A percentile compares a stretch with the other conserved stretches of the same genome.
phyloP scores from a whole-genome alignment of 2,888 invertebrate species.

The Cantharis nigra region DNA sequence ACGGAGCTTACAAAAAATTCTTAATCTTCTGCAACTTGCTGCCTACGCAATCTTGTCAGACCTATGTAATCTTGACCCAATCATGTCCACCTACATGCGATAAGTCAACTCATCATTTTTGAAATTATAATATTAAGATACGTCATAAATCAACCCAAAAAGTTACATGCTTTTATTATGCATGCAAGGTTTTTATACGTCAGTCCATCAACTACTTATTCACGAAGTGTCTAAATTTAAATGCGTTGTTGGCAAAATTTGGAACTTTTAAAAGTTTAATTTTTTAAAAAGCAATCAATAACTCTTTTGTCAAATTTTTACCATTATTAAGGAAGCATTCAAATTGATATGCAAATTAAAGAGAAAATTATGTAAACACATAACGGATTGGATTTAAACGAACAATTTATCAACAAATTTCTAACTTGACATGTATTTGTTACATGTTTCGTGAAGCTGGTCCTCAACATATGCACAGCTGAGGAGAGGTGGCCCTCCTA shows the following conservation, averaged over 20 bases:
- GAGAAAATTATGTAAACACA: slow-evolving; percentile 2
- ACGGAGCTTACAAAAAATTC: neutral
- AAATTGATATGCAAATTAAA: slow-evolving; percentile 1
- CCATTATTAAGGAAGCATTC: neutral
- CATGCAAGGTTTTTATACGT: slow-evolving; percentile 1
- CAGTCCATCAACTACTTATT: neutral
- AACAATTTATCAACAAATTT: slow-evolving; percentile 20
- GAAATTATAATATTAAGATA: slow-evolving; percentile 26
- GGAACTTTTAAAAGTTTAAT: neutral
- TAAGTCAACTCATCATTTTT: slow-evolving; percentile 22
- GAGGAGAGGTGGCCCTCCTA: slow-evolving; percentile 23
- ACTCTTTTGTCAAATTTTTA: neutral
- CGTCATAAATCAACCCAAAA: slow-evolving; percentile 24
- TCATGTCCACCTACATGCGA: slow-evolving; percentile 24
- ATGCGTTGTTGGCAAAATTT: neutral
- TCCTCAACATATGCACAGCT: neutral
- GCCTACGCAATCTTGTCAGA: slow-evolving; percentile 24
- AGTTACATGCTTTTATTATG: neutral
- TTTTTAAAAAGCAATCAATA: neutral
- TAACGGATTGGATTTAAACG: slow-evolving; percentile 2
- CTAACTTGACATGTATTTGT: slow-evolving; percentile 21
- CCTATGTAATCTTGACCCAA: slow-evolving; percentile 28
- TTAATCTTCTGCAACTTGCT: slow-evolving; percentile 9
- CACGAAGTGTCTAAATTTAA: neutral
- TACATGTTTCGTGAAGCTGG: slow-evolving; percentile 12